Evolutionary conservation across 2,113 vertebrate genomes (phyloP).

Genomic region (Pteronura brasiliensis): DNA sequence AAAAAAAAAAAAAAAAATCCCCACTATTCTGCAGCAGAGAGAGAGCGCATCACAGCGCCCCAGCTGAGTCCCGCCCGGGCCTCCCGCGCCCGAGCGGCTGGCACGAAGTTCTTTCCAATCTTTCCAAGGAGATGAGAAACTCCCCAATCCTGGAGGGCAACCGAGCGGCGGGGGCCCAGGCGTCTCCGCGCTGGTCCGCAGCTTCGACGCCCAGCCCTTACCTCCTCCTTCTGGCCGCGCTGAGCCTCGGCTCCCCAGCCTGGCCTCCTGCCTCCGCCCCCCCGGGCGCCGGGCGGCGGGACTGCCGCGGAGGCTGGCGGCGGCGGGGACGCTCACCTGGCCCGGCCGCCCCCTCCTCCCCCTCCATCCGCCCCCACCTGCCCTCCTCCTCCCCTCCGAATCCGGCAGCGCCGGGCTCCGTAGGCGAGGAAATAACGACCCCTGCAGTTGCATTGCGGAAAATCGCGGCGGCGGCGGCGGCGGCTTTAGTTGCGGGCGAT

Average conservation of each 20-base stretch:
- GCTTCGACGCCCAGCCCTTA: not conserved
- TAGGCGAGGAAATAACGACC: constrained; percentile 79
- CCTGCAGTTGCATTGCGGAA: constrained; percentile 80
- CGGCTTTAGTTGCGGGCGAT: constrained; percentile 42
- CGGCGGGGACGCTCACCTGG: constrained; percentile 42
- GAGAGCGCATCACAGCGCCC: constrained; percentile 19
- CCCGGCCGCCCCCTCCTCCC: not conserved
- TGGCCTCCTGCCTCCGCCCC: not conserved
- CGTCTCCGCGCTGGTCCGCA: not conserved
- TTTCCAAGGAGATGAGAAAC: constrained; percentile 38
- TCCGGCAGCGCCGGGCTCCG: constrained; percentile 40
- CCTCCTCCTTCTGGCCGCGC: not conserved
- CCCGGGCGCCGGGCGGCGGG: not conserved
- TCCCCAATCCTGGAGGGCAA: constrained; percentile 23
- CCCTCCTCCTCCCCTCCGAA: not conserved
- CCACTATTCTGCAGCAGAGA: constrained; percentile 45
- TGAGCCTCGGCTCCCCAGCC: not conserved
- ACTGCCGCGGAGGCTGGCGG: not conserved
- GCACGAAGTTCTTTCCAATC: constrained; percentile 61
- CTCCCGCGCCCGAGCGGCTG: not conserved
- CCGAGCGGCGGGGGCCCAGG: not conserved
- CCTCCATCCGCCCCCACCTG: not conserved
- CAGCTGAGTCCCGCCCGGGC: not conserved
- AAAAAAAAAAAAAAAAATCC: not conserved
- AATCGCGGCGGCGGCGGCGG: constrained; percentile 52